Percentiles rank a stretch among this genome's conserved stretches.
phyloP scores from a whole-genome alignment of 35 echinoderm and acorn worm genomes.

The Ophioderma brevispina region DNA sequence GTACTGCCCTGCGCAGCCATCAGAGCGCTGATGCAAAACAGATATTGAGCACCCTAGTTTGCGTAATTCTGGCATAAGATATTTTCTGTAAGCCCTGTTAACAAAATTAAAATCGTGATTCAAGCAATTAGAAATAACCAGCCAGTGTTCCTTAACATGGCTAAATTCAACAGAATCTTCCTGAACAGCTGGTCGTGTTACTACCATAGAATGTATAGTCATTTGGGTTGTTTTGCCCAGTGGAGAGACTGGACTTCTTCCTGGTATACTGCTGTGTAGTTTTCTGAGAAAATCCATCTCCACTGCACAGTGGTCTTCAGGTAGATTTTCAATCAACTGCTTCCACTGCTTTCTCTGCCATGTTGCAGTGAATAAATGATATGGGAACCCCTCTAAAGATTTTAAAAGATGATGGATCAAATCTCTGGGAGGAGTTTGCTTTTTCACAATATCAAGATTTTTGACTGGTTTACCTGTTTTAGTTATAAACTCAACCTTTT shows the following conservation, averaged over 20 bases:
- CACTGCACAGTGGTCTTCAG: not conserved
- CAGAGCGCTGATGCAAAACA: not conserved
- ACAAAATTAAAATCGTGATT: not conserved
- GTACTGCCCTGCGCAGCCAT: not conserved
- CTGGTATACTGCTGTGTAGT: too few species aligned
- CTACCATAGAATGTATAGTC: not conserved
- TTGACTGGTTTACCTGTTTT: not conserved
- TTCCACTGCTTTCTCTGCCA: not conserved
- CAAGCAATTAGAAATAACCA: not conserved
- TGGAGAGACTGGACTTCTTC: too few species aligned
- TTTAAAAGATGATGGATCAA: not conserved
- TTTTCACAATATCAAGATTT: not conserved
- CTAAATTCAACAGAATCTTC: not conserved
- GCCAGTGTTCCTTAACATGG: not conserved
- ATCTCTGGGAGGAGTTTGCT: not conserved
- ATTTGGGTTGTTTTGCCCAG: too few species aligned
- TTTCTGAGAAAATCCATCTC: too few species aligned
- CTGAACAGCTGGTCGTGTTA: not conserved
- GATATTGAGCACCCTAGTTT: not conserved
- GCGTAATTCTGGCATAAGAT: too few species aligned
- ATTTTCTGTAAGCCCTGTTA: not conserved
- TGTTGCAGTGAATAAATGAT: not conserved
- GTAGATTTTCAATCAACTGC: not conserved
- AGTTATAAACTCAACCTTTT: not conserved
- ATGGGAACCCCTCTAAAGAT: not conserved